These are phyloP conservation scores for Himalopsyche anomala DNA, from an alignment of 2,888 invertebrate species.

Conservation along the genomic window DNA sequence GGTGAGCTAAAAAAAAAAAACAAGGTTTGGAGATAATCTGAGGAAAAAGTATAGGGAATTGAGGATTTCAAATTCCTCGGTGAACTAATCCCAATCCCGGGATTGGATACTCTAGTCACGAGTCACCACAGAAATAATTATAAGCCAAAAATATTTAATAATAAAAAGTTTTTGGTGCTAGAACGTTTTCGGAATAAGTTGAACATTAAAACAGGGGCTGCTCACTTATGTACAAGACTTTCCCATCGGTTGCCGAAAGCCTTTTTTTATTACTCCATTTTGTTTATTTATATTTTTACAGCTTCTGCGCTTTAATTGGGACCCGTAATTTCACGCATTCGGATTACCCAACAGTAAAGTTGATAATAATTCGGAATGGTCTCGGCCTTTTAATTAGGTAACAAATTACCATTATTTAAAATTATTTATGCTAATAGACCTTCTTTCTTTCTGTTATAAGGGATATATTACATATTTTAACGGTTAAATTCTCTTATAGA, in stretches of 20 bases:
- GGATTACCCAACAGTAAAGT: neutral
- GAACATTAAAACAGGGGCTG: neutral
- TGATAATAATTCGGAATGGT: neutral
- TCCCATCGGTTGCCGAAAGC: neutral
- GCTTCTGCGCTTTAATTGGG: neutral
- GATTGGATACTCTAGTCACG: too few species aligned
- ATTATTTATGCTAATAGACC: too few species aligned
- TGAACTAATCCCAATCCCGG: too few species aligned
- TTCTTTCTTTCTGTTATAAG: too few species aligned
- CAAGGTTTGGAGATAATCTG: too few species aligned
- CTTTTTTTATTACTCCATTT: constrained; percentile 14
- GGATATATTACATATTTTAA: too few species aligned
- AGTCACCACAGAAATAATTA: neutral
- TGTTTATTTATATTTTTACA: constrained; percentile 8
- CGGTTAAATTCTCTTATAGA: too few species aligned
- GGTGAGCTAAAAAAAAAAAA: too few species aligned
- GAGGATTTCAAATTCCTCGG: too few species aligned
- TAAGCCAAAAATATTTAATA: neutral
- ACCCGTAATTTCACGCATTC: neutral
- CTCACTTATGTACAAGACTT: neutral
- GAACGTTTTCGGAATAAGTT: constrained; percentile 6
- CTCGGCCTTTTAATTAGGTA: too few species aligned
- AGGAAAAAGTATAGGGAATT: too few species aligned
- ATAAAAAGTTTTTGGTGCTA: neutral
- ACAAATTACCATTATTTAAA: too few species aligned